Evolutionary conservation across 2,797 vertebrate genomes (phyloP).

Genomic region (Syngnathus rostellatus): DNA sequence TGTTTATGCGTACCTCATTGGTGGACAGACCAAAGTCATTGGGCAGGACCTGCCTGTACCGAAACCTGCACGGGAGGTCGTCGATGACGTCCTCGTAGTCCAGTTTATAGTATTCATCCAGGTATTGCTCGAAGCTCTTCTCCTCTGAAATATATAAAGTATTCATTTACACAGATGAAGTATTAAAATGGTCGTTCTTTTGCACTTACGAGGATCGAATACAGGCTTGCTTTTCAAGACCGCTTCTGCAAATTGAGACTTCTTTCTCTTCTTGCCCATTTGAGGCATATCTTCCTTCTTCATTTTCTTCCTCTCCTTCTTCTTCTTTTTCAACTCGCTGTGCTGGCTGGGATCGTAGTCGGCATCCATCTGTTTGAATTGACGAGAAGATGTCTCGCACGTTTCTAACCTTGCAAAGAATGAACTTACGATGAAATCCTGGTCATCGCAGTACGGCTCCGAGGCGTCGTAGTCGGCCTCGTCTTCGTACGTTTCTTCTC

Average conservation of each 20-base stretch:
- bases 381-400: background rate
- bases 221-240: conserved; percentile 71
- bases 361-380: conserved; percentile 78
- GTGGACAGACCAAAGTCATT: conserved; percentile 84
- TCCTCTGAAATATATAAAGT: conserved; percentile 64
- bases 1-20: conserved; percentile 69
- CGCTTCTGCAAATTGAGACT: conserved; percentile 72
- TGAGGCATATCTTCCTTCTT: conserved; percentile 57
- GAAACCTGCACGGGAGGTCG: conserved; percentile 84
- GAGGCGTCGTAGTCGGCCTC: conserved; percentile 23
- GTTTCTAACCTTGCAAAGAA: background rate
- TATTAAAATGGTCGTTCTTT: background rate
- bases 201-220: conserved; percentile 77
- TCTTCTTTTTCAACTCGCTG: conserved; percentile 58
- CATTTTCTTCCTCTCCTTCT: conserved; percentile 55
- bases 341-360: conserved; percentile 78
- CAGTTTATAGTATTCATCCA: conserved; percentile 83
- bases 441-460: conserved; percentile 75
- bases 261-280: conserved; percentile 73
- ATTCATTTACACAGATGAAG: background rate
- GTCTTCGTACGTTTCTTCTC: conserved; percentile 37
- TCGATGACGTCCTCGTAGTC: conserved; percentile 87
- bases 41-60: conserved; percentile 78
- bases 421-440: conserved; percentile 73
- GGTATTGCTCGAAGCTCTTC: conserved; percentile 79